These are phyloP conservation scores for Microtus obscurus DNA, from an alignment of 2,797 vertebrate genomes.

Conservation along the genomic window DNA sequence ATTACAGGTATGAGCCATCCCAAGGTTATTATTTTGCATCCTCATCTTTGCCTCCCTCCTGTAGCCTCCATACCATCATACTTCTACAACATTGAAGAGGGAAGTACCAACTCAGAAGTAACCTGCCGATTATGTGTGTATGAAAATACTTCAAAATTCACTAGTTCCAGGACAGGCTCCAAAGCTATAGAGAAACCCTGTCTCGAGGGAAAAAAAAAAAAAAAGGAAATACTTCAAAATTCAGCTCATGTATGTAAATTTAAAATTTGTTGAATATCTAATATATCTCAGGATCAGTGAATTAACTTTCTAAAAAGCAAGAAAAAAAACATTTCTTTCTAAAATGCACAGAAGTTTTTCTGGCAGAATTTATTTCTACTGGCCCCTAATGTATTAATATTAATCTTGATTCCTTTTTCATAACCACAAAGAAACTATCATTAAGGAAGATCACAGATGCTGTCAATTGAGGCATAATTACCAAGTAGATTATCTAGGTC, in stretches of 20 bases:
- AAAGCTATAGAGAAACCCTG: too few relatives aligned
- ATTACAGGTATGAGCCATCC: neutral
- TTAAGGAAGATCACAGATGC: neutral
- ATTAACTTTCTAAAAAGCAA: neutral
- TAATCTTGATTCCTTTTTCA: neutral
- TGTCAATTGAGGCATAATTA: neutral
- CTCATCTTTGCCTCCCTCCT: neutral
- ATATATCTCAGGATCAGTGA: neutral
- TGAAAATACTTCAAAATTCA: neutral
- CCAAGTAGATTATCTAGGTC: neutral
- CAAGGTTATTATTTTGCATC: neutral
- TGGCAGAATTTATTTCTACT: neutral
- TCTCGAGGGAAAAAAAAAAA: too few relatives aligned
- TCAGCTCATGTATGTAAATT: neutral
- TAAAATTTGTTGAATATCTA: neutral
- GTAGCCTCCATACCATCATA: neutral
- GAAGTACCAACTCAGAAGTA: neutral
- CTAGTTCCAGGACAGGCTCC: too few relatives aligned
- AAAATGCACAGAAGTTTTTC: neutral
- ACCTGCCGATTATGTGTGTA: neutral
- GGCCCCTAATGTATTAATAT: neutral
- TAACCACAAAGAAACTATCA: neutral
- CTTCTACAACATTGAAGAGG: constrained; percentile 18
- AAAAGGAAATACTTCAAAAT: neutral
- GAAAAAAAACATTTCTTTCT: constrained; percentile 37